Evolutionary conservation across 2,888 invertebrate species (phyloP).

Genomic region (Temnothorax ravouxi): DNA sequence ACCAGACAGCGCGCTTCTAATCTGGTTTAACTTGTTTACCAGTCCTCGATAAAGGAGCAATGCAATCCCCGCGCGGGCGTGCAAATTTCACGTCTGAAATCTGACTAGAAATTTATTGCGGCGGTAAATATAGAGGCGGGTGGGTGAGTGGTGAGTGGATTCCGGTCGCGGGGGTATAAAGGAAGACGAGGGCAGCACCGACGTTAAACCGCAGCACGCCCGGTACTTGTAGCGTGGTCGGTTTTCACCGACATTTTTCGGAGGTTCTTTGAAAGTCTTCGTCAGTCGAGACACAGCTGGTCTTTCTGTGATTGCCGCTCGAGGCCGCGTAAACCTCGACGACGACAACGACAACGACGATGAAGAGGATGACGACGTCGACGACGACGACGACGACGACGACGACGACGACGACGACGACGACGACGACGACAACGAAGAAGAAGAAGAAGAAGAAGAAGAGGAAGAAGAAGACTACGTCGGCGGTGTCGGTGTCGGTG

Average conservation of each 20-base stretch:
- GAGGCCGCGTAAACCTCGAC: slow-evolving; percentile 61
- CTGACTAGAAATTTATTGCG: slow-evolving; percentile 80
- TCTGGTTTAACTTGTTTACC: slow-evolving; percentile 84
- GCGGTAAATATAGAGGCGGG: slow-evolving; percentile 76
- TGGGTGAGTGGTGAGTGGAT: slow-evolving; percentile 58
- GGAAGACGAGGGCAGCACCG: neutral
- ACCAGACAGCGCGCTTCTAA: slow-evolving; percentile 72
- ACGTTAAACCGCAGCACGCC: slow-evolving; percentile 52
- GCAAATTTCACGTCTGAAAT: slow-evolving; percentile 73
- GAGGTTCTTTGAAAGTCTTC: slow-evolving; percentile 47
- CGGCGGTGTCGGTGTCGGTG: slow-evolving; percentile 54
- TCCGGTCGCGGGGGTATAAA: slow-evolving; percentile 14
- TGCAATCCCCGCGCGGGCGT: slow-evolving; percentile 70
- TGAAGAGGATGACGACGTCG: slow-evolving; percentile 41
- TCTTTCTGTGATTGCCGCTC: slow-evolving; percentile 59
- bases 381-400: slow-evolving; percentile 38
- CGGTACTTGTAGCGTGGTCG: slow-evolving; percentile 61
- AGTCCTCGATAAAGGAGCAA: slow-evolving; percentile 80
- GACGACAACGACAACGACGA: slow-evolving; percentile 20
- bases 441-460: slow-evolving; percentile 33
- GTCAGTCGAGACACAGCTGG: slow-evolving; percentile 31
- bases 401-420: neutral
- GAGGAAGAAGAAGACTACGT: slow-evolving; percentile 24
- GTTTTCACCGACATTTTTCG: slow-evolving; percentile 61
- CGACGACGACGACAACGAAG: too few relatives aligned